These are phyloP conservation scores for Pygmarrhopalites habei DNA, from an alignment of 1,140 invertebrate genomes.

Conservation along the genomic window DNA sequence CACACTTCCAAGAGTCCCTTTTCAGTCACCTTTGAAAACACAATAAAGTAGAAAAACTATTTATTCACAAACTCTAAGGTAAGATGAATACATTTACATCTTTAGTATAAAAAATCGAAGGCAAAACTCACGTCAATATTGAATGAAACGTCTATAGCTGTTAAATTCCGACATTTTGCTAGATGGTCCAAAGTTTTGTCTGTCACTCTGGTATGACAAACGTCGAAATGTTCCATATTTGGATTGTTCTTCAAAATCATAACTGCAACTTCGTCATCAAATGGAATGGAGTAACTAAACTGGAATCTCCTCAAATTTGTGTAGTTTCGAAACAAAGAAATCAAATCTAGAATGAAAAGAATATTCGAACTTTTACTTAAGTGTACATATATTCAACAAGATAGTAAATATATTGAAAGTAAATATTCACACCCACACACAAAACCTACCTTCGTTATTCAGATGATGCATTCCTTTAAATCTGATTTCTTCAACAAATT, in stretches of 20 bases:
- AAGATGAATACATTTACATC: background rate
- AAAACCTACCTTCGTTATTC: no score
- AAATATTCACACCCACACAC: no score
- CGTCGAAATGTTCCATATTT: background rate
- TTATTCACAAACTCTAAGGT: background rate
- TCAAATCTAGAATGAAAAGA: background rate
- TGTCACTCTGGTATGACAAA: background rate
- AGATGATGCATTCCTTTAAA: no score
- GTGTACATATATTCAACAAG: no score
- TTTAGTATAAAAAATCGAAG: no score
- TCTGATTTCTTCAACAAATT: no score
- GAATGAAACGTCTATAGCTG: background rate
- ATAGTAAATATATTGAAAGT: no score
- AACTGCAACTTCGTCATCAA: background rate
- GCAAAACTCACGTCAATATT: background rate
- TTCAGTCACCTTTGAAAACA: background rate
- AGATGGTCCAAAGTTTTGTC: background rate
- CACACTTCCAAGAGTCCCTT: background rate
- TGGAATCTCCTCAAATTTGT: background rate
- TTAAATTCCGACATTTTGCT: background rate
- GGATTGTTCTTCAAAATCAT: background rate
- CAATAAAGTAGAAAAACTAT: background rate
- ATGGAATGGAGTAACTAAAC: background rate
- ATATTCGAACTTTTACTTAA: no score
- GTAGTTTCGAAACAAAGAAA: background rate